Base-by-base conservation (phyloP, 2,797 vertebrate species). In the Anas bernieri region DNA sequence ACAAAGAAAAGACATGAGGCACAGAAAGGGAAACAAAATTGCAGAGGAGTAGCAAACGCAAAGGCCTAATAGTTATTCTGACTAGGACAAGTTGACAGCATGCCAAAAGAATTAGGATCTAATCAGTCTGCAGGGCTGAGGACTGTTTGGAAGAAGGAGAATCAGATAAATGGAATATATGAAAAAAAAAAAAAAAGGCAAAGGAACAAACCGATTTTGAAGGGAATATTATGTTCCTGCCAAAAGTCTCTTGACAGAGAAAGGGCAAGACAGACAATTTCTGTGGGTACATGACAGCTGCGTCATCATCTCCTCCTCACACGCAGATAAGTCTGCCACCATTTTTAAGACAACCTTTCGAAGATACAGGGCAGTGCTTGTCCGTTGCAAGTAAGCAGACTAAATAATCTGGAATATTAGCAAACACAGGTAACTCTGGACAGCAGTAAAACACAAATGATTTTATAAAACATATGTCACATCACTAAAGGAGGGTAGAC, bases 61-160 rank as follows among this genome's bases (percentile, higher is more conserved):
- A 95, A 95, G 92, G 63, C 91, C 94, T 97, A 91, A 96, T 96
- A 96, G 94, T 96, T 95, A 94, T 93, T 97, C 90, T 96, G 95
- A 92, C 83, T 90, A 56, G 88, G 93, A 96, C 86, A 94, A 74
- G 86, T 88, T 97, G 97, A 97, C 97, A 97, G 92, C 83, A 86
- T 96, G 96, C 96, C 96, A 96, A 91, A 97, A 97, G 82, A 98
- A 98, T 97, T 97, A 97, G 96, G 89, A 92, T 96, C 86, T 98
- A 93, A 98, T 97, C 97, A 97, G 86, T 97, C 95, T 97, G 67
- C 7, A 1, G 70, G 52, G 48, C 82, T 93, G 85, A 93, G 92
- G 77, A 94, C 85, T 95, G 31, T 80, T 94, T 90, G 56, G 90
- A 96, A 94, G 33, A 92, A 69, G 74, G 12, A 93, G 55, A 96